phyloP scores from a whole-genome alignment of 2,113 vertebrate species.

The Epinephelus moara region DNA sequence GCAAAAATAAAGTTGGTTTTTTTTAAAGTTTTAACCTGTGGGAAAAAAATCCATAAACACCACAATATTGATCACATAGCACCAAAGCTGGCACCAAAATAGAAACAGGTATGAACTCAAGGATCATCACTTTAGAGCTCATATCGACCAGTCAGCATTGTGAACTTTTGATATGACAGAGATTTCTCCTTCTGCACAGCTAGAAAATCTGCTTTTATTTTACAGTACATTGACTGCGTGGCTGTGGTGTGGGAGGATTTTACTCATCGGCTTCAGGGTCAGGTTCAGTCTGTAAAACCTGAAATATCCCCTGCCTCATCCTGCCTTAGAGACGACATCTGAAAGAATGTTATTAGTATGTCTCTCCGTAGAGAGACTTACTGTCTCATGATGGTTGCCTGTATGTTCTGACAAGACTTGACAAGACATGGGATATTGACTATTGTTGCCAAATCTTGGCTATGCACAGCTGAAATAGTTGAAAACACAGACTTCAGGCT shows the following conservation, averaged over 20 bases:
- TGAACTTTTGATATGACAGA: not conserved
- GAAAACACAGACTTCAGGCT: slow-evolving; percentile 11
- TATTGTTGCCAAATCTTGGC: not conserved
- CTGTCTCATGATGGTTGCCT: slow-evolving; percentile 2
- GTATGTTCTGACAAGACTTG: not conserved
- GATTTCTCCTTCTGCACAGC: not conserved
- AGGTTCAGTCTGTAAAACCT: slow-evolving; percentile 16
- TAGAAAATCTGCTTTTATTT: slow-evolving; percentile 18
- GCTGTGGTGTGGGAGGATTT: slow-evolving; percentile 1
- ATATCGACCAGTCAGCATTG: not conserved
- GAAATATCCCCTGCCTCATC: not conserved
- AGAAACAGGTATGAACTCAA: not conserved
- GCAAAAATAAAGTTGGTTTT: not conserved
- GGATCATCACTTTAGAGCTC: not conserved
- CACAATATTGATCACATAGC: not conserved
- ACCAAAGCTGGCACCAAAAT: not conserved
- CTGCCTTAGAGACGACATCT: not conserved
- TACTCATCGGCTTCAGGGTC: slow-evolving; percentile 17
- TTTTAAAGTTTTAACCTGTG: rapidly evolving
- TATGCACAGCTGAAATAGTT: not conserved
- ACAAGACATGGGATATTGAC: not conserved
- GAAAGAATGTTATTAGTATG: not conserved
- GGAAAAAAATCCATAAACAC: not conserved
- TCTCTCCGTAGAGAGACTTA: not conserved
- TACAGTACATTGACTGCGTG: not conserved